Evolutionary conservation across 2,113 vertebrate genomes (phyloP).

Genomic region (Ochotona curzoniae): DNA sequence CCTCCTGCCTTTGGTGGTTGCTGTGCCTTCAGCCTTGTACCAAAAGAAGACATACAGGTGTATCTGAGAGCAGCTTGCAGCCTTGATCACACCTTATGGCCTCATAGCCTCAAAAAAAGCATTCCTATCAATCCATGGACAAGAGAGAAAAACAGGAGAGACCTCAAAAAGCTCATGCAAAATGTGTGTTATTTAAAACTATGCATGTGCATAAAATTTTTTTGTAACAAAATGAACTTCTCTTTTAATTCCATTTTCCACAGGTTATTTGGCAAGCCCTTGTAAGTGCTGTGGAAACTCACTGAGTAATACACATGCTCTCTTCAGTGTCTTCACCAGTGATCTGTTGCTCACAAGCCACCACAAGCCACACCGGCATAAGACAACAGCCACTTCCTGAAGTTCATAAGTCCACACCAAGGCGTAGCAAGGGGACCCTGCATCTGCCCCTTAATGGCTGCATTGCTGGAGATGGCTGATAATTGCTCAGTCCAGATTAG

Average conservation of each 20-base stretch:
- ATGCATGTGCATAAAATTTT: no score
- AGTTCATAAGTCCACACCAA: background rate
- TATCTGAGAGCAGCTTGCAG: no score
- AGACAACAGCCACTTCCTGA: background rate
- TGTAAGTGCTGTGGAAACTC: background rate
- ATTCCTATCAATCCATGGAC: background rate
- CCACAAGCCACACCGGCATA: background rate
- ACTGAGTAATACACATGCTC: background rate
- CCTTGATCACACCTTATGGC: background rate
- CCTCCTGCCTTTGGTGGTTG: background rate
- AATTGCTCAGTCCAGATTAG: background rate
- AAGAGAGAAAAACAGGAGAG: background rate
- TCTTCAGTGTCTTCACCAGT: background rate
- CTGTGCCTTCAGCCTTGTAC: background rate
- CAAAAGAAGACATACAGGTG: background rate
- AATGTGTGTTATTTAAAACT: no score
- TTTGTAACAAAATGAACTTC: no score
- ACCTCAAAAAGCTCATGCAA: no score
- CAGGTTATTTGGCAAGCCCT: no score
- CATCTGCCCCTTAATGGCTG: background rate
- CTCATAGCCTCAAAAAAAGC: background rate
- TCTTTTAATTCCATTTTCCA: no score
- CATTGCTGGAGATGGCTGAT: background rate
- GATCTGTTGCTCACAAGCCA: background rate
- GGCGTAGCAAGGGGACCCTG: background rate